Base-by-base conservation (phyloP, 2,888 invertebrate species). In the Thecophora atra region DNA sequence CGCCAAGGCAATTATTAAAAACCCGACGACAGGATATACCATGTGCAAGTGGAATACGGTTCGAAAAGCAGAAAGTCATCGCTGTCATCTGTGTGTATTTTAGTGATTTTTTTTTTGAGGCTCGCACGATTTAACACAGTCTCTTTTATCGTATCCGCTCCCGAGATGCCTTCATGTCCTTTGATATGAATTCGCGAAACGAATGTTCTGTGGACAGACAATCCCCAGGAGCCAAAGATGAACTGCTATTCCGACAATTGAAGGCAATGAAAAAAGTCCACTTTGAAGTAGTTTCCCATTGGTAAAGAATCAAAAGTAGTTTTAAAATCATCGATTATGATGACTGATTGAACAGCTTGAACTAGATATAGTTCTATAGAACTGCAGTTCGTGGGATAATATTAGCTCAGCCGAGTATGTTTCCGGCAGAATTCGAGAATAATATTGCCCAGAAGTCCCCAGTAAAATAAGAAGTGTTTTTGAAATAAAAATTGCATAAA, bases 261-360 rank as follows among this genome's bases (percentile, higher is more conserved):
- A 60, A 28, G 47, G 44, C 58, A 60, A 69, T 60, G 28, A 47
- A 28, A 69, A 15, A 60, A 44, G 26, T 54, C 44, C 8, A 52
- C 24, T 70, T 63, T 62, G 70, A 37, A 70, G 62, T 63, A 63
- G 63, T 63, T n/a, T n/a, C n/a, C n/a, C n/a, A n/a, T n/a, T n/a
- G n/a, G n/a, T n/a, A n/a, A n/a, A n/a, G n/a, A n/a, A n/a, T n/a
- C n/a, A n/a, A n/a, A n/a, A n/a, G n/a, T n/a, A n/a, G n/a, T n/a
- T n/a, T n/a, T n/a, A n/a, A n/a, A n/a, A n/a, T n/a, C n/a, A n/a
- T n/a, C n/a, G n/a, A n/a, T n/a, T n/a, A n/a, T n/a, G n/a, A n/a
- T n/a, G n/a, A n/a, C n/a, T n/a, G n/a, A n/a, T n/a, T n/a, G n/a
- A n/a, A n/a, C n/a, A n/a, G n/a, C n/a, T n/a, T n/a, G n/a, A n/a